phyloP scores from a whole-genome alignment of 2,797 vertebrate species.

The Lagodon rhomboides region DNA sequence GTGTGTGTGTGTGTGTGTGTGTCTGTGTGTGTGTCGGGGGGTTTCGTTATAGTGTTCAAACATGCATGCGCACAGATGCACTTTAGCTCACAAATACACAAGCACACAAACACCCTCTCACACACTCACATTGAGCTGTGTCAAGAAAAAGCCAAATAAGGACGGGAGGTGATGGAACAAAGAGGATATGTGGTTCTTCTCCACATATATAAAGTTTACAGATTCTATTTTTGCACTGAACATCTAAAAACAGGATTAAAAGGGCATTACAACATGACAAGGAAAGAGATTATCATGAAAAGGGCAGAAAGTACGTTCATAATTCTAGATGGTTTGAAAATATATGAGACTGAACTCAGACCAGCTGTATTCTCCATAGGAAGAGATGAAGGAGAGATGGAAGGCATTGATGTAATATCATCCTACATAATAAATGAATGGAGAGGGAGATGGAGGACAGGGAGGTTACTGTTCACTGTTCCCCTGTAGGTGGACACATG shows the following conservation, averaged over 20 bases:
- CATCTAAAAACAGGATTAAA: background rate
- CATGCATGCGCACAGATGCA: background rate
- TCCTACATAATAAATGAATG: constrained; percentile 42
- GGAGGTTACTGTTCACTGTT: constrained; percentile 15
- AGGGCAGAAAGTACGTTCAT: background rate
- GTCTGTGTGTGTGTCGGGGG: background rate
- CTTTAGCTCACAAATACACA: constrained; percentile 3
- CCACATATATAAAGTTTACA: background rate
- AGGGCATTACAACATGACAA: background rate
- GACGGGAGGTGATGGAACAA: constrained; percentile 21
- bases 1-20: no score
- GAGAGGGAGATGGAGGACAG: constrained; percentile 17
- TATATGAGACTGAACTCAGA: constrained; percentile 5
- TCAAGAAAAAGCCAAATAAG: constrained; percentile 2
- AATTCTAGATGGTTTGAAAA: background rate
- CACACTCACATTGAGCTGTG: background rate
- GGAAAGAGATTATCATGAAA: constrained; percentile 1
- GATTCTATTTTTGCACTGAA: background rate
- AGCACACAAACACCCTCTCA: background rate
- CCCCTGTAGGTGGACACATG: background rate
- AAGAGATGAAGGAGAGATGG: constrained; percentile 21
- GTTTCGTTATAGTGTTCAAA: constrained; percentile 39
- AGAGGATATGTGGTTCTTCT: constrained; percentile 13
- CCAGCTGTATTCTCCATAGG: constrained; percentile 26
- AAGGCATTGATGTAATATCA: constrained; percentile 22